Evolutionary conservation across 2,797 vertebrate species (phyloP).

Genomic region (Neopelma chrysocephalum): DNA sequence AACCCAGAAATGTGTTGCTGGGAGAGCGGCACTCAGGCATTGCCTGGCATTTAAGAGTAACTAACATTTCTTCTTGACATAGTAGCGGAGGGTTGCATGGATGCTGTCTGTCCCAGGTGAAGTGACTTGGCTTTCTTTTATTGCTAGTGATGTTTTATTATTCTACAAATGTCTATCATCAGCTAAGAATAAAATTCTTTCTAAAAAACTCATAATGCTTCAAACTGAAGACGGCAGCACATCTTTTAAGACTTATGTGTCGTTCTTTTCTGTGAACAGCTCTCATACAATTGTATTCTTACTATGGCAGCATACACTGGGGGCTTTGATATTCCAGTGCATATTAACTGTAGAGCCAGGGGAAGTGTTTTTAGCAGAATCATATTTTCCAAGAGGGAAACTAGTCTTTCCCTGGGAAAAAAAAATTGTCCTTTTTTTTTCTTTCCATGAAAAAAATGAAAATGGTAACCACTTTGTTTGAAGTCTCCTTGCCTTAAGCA

Average conservation of each 20-base stretch:
- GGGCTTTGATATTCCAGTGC: not conserved
- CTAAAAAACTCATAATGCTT: not conserved
- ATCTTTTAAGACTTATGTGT: not conserved
- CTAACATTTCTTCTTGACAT: not conserved
- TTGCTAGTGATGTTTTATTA: not conserved
- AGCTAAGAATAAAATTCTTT: not conserved
- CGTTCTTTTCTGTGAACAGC: not conserved
- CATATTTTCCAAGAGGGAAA: not conserved
- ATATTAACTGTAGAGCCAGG: not conserved
- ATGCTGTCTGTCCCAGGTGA: not conserved
- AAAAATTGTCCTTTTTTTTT: not conserved
- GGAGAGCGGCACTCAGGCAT: not conserved
- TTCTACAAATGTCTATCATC: not conserved
- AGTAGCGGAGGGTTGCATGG: not conserved
- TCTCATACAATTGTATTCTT: not conserved
- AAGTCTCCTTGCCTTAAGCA: slow-evolving; percentile 41
- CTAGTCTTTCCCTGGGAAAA: not conserved
- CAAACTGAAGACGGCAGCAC: not conserved
- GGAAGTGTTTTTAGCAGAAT: not conserved
- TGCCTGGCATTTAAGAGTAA: not conserved
- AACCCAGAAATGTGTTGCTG: accelerated
- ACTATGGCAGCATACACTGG: not conserved
- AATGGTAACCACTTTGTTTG: slow-evolving; percentile 20
- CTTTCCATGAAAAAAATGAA: not conserved
- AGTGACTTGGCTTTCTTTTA: not conserved